Evolutionary conservation across 37 sponge, comb jelly and placozoan species (phyloP).

Genomic region (Hormiphora californensis): DNA sequence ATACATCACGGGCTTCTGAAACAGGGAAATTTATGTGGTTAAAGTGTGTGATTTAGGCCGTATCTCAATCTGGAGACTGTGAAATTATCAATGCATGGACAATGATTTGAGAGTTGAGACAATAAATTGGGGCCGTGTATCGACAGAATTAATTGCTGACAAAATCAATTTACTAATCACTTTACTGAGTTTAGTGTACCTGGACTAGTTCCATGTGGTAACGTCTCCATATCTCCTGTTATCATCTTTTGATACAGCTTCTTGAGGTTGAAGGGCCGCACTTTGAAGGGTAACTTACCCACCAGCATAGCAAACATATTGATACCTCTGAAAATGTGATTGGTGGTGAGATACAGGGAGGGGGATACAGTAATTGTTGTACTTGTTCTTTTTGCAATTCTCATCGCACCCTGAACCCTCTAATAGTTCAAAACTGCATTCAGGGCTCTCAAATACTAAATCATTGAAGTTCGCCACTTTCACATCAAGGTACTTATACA

Average conservation of each 20-base stretch:
- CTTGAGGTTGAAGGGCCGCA: slow-evolving; percentile 56
- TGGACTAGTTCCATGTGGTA: slow-evolving; percentile 42
- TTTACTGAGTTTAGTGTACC: too few relatives aligned
- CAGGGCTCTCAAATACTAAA: background rate
- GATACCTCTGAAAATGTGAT: slow-evolving; percentile 54
- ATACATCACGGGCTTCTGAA: slow-evolving; percentile 57
- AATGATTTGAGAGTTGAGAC: background rate
- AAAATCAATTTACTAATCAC: too few relatives aligned
- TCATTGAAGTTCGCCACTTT: background rate
- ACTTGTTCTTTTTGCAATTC: too few relatives aligned
- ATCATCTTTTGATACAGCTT: slow-evolving; percentile 64
- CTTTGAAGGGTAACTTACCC: slow-evolving; percentile 60
- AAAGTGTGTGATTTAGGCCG: background rate
- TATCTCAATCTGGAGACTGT: background rate
- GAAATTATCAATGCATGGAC: background rate
- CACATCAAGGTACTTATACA: too few relatives aligned
- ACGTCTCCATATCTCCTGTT: slow-evolving; percentile 56
- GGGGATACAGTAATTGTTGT: too few relatives aligned
- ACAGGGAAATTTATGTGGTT: background rate
- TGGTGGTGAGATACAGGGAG: background rate
- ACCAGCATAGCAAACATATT: slow-evolving; percentile 64
- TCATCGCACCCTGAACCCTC: too few relatives aligned
- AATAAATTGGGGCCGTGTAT: background rate
- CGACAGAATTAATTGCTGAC: too few relatives aligned
- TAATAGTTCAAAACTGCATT: too few relatives aligned